Evolutionary conservation across 2,113 vertebrate species (phyloP).

Genomic region (Vulpes lagopus): DNA sequence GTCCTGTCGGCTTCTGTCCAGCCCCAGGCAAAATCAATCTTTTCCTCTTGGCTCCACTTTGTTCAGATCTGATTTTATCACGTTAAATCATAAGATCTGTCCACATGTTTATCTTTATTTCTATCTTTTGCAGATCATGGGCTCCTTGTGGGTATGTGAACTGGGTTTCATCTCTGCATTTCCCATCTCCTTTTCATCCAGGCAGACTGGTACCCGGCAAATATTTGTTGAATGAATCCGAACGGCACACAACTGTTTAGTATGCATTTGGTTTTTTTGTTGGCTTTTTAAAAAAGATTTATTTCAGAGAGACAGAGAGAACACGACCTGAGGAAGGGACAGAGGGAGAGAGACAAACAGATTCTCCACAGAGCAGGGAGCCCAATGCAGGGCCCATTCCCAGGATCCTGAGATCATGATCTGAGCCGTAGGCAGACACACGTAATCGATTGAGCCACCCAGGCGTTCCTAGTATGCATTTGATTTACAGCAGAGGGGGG

Average conservation of each 20-base stretch:
- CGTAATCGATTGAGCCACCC: neutral
- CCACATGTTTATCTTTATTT: neutral
- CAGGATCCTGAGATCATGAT: neutral
- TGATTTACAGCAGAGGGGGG: neutral
- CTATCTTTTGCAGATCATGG: neutral
- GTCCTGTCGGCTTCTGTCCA: neutral
- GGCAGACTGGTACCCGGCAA: neutral
- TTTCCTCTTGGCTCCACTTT: constrained; percentile 27
- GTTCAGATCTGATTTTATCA: constrained; percentile 14
- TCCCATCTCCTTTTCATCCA: neutral
- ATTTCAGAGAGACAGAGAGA: neutral
- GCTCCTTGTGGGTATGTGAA: neutral
- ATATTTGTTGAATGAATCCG: constrained; percentile 1
- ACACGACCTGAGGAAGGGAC: neutral
- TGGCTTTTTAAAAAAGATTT: neutral
- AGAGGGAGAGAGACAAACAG: neutral
- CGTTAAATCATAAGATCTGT: neutral
- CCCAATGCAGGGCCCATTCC: neutral
- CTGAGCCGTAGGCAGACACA: neutral
- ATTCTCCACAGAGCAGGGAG: neutral
- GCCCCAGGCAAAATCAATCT: neutral
- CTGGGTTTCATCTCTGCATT: constrained; percentile 33
- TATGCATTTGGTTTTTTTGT: neutral
- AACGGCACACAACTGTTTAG: neutral
- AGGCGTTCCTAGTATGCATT: neutral